Evolutionary conservation across 2,797 vertebrate species (phyloP).

Genomic region (Diplodus sargus): DNA sequence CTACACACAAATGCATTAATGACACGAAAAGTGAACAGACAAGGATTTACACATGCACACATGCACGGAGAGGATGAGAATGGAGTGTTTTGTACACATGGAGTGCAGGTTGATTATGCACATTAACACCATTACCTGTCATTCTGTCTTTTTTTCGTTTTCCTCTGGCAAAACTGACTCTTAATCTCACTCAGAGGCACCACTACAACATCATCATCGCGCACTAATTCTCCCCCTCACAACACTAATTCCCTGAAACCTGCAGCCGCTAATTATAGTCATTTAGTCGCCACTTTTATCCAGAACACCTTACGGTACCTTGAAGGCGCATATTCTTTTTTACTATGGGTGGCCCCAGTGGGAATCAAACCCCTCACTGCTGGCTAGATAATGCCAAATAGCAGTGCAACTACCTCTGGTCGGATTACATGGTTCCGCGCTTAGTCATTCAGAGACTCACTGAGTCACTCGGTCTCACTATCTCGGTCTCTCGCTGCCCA

Average conservation of each 20-base stretch:
- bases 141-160: conserved; percentile 22
- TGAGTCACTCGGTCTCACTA: conserved; percentile 62
- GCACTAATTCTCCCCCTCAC: conserved; percentile 73
- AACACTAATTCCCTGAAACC: conserved; percentile 74
- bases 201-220: conserved; percentile 69
- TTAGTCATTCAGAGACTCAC: conserved; percentile 61
- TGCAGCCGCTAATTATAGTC: conserved; percentile 76
- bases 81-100: conserved; percentile 24
- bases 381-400: conserved; percentile 52
- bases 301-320: conserved; percentile 63
- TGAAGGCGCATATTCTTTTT: conserved; percentile 61
- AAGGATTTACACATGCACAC: conserved; percentile 13
- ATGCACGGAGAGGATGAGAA: conserved; percentile 15
- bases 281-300: conserved; percentile 72
- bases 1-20: conserved; percentile 18
- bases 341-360: conserved; percentile 70
- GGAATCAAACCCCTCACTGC: conserved; percentile 60
- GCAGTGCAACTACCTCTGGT: conserved; percentile 48
- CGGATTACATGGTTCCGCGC: conserved; percentile 56
- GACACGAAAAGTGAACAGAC: conserved; percentile 11
- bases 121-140: conserved; percentile 36
- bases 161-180: conserved; percentile 36
- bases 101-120: conserved; percentile 1
- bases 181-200: conserved; percentile 53
- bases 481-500: conserved; percentile 20